A percentile compares a stretch with the other conserved stretches of the same genome.
These are phyloP conservation scores for Cataglyphis rosenhaueri DNA, from an alignment of 2,888 invertebrate genomes.

Conservation along the genomic window DNA sequence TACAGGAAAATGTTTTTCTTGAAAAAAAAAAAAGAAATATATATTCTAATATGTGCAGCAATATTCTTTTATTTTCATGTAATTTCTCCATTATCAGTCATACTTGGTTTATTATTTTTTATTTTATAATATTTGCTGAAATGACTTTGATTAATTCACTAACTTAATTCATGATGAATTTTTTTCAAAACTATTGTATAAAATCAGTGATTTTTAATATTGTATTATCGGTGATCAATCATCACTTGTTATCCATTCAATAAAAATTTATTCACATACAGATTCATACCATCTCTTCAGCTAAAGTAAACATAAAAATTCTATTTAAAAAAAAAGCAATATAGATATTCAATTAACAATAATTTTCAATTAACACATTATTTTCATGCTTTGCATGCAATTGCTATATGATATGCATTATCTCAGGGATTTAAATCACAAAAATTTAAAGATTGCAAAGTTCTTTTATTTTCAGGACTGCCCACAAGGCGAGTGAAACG, in stretches of 20 bases:
- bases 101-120: not conserved
- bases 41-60: not conserved
- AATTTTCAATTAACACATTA: not conserved
- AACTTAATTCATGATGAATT: not conserved
- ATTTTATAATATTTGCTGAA: not conserved
- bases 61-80: not conserved
- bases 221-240: not conserved
- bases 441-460: constrained; percentile 37
- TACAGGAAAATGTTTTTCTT: not conserved
- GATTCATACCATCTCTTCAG: not conserved
- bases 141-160: not conserved
- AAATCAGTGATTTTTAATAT: not conserved
- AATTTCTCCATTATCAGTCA: not conserved
- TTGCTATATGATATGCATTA: not conserved
- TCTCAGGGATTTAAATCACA: not conserved
- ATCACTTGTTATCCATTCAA: not conserved
- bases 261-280: not conserved
- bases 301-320: not conserved
- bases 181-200: not conserved
- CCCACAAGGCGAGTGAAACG: constrained; percentile 87
- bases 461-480: constrained; percentile 86
- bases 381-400: not conserved
- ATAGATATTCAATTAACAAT: not conserved
- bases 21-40: not conserved
- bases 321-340: not conserved